Evolutionary conservation across 2,888 invertebrate species (phyloP), one percentile per base, ranked within the genome.

Genomic region (Nomada goodeniana): DNA sequence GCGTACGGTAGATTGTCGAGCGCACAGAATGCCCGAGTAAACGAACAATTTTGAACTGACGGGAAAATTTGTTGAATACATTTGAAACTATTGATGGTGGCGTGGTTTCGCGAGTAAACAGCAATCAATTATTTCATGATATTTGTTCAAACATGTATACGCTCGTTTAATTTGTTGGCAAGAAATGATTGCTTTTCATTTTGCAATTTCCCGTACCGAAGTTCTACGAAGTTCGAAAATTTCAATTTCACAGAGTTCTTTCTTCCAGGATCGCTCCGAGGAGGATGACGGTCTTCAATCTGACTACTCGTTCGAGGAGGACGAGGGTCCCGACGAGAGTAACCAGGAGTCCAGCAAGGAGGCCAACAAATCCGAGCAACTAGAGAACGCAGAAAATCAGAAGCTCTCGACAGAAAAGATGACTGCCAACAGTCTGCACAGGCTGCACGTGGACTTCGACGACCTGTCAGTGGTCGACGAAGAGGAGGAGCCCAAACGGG

Each of bases 391-490:
- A 20, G 93, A 93, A 75, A 94, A 93, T 85, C 94, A 91, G 92
- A 95, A 92, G 93, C 94, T 92, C 89, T 95, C 89, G 89, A 94
- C 90, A 94, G 96, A 88, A 95, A 95, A 92, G 69, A 89, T 90
- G 88, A 90, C 85, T 80, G 91, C 57, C 4, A 71, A 23, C 78
- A 76, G 85, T 52, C 76, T 90, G 68, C 91, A 92, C 76, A 89
- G 92, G 52, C 76, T 92, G 23, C 91, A 91, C 76, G 91, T 92
- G 5, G 94, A 94, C 77, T 97, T 97, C 93, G 96, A 97, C 93
- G 96, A 97, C 92, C 95, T 97, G 65, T 96, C 96, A 78, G 96
- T 97, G 36, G 97, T 97, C 61, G 96, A 96, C 9, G 97, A 97
- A 91, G 97, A 97, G 76, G 93, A 93, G 11, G 93, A 94, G 63